These are phyloP conservation scores for Epicauta chinensis DNA, from an alignment of 1,140 invertebrate genomes.

Conservation along the genomic window DNA sequence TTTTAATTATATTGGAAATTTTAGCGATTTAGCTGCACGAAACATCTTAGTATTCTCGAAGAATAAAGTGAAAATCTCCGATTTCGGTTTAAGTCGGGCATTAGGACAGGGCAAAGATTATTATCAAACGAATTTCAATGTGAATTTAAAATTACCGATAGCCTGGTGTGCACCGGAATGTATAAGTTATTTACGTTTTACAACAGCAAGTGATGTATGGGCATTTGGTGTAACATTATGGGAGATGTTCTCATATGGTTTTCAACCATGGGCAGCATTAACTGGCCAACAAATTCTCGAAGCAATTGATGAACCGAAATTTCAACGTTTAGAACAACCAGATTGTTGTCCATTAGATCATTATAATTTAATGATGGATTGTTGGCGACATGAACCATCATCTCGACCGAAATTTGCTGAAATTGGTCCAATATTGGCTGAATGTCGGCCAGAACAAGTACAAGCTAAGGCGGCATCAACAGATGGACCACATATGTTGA, in stretches of 20 bases:
- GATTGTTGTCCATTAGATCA: conserved; percentile 93
- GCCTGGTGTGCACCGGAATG: conserved; percentile 99
- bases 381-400: conserved; percentile 90
- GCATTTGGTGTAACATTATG: conserved; percentile 96
- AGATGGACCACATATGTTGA: conserved; percentile 60
- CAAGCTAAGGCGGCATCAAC: conserved; percentile 41
- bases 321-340: conserved; percentile 82
- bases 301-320: conserved; percentile 91
- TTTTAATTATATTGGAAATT: too few relatives aligned
- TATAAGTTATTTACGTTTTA: conserved; percentile 93
- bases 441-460: conserved; percentile 87
- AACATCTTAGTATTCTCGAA: conserved; percentile 96
- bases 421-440: conserved; percentile 70
- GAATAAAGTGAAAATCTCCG: conserved; percentile 96
- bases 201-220: conserved; percentile 95
- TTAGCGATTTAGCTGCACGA: conserved; percentile 77
- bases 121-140: conserved; percentile 98
- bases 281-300: conserved; percentile 95
- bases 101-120: conserved; percentile 98
- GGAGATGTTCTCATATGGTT: conserved; percentile 99
- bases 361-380: conserved; percentile 88
- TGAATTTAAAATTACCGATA: conserved; percentile 94
- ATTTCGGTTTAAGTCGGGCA: conserved; percentile 92
- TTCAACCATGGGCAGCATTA: conserved; percentile 94
- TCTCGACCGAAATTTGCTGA: conserved; percentile 87